phyloP scores from a whole-genome alignment of 2,888 invertebrate genomes.

The Cynaeus angustus region DNA sequence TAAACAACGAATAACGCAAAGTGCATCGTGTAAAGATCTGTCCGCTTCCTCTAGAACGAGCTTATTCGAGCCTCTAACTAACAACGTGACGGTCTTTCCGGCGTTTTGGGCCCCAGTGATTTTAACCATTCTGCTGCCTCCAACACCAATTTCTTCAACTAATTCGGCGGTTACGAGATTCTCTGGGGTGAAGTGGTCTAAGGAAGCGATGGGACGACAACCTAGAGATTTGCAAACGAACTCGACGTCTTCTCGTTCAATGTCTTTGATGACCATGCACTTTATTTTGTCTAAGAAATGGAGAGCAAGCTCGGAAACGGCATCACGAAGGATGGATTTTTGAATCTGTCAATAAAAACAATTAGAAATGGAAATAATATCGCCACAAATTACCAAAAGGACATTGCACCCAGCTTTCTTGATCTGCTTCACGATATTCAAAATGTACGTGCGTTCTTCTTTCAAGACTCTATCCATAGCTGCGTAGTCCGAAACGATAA shows the following conservation, averaged over 20 bases:
- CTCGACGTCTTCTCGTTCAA: constrained; percentile 98
- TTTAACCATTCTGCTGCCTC: constrained; percentile 92
- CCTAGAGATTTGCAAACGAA: constrained; percentile 96
- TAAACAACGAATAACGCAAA: constrained; percentile 95
- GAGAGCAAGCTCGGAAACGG: constrained; percentile 95
- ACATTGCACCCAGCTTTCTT: constrained; percentile 99
- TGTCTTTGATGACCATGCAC: constrained; percentile 97
- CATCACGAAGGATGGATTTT: constrained; percentile 90
- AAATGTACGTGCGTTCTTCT: constrained; percentile 97
- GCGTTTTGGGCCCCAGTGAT: constrained; percentile 79
- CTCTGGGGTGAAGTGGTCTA: constrained; percentile 97
- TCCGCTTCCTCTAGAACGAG: constrained; percentile 88
- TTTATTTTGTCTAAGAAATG: constrained; percentile 99
- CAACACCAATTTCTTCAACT: constrained; percentile 94
- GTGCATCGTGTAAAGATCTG: constrained; percentile 87
- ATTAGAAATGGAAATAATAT: background rate
- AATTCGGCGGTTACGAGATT: constrained; percentile 93
- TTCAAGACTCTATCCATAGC: constrained; percentile 99
- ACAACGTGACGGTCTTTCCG: constrained; percentile 93
- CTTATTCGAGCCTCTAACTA: constrained; percentile 92
- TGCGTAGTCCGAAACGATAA: constrained; percentile 98
- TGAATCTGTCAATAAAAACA: constrained; percentile 69
- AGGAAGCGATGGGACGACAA: constrained; percentile 97
- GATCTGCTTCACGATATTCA: constrained; percentile 98
- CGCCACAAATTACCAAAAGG: constrained; percentile 79